Conservation (phyloP, 2,888 invertebrate genomes). For the Melanchra persicariae region DNA sequence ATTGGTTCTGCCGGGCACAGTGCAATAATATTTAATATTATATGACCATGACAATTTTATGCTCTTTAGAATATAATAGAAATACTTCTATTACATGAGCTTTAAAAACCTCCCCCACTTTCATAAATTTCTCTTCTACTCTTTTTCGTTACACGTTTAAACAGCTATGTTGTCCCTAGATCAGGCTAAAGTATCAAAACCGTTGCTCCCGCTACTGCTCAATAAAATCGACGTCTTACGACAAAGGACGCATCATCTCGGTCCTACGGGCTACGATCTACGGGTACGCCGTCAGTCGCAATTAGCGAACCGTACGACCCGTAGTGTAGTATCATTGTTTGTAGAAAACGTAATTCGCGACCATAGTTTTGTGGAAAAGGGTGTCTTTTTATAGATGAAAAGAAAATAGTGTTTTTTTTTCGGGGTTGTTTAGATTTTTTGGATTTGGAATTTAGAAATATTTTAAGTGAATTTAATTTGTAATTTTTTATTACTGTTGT, state of each 20-base stretch:
- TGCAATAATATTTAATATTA: no score
- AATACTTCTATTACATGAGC: background rate
- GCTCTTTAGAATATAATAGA: background rate
- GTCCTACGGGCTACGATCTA: constrained; percentile 58
- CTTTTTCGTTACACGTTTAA: background rate
- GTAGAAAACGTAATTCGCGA: constrained; percentile 19
- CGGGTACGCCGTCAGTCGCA: constrained; percentile 56
- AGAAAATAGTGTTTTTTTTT: background rate
- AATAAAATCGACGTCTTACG: constrained; percentile 54
- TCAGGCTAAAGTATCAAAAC: constrained; percentile 59
- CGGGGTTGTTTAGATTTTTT: background rate
- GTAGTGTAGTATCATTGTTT: constrained; percentile 29
- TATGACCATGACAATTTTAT: no score
- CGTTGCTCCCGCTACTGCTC: background rate
- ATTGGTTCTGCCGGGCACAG: no score
- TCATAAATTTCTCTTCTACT: background rate
- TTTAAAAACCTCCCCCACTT: no score
- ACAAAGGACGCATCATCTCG: constrained; percentile 58
- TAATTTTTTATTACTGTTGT: background rate
- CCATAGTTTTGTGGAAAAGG: background rate
- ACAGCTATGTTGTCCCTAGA: background rate
- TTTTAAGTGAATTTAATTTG: background rate
- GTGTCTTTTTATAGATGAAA: background rate
- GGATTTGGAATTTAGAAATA: background rate
- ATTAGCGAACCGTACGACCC: constrained; percentile 57